phyloP scores from a whole-genome alignment of 92 coral and sea anemone species.

The Epizoanthus illoricatus region DNA sequence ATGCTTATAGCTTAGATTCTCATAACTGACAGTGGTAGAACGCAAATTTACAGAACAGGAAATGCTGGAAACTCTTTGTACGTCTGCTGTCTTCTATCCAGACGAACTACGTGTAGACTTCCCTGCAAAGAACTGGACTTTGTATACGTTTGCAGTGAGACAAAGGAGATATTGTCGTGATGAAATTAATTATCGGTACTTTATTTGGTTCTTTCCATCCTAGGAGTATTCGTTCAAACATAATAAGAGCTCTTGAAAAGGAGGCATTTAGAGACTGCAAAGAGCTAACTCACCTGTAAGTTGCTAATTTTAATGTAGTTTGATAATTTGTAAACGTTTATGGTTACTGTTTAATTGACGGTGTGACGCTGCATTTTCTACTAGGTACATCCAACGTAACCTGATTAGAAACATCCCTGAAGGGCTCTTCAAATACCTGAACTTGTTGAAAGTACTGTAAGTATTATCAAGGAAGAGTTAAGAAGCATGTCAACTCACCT shows the following conservation, averaged over 20 bases:
- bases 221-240: neutral
- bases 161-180: neutral
- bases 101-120: no score
- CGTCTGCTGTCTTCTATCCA: no score
- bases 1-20: no score
- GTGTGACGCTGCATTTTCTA: no score
- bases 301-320: neutral
- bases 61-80: no score
- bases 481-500: no score
- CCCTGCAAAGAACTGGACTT: no score
- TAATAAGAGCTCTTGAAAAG: slow-evolving; percentile 12
- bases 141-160: neutral
- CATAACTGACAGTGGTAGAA: no score
- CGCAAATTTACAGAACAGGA: no score
- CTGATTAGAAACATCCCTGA: slow-evolving; percentile 26
- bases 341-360: no score
- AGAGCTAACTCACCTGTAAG: slow-evolving; percentile 39
- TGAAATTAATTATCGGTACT: neutral
- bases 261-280: slow-evolving; percentile 25
- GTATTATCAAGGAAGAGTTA: neutral
- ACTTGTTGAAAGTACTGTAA: slow-evolving; percentile 34
- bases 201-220: neutral
- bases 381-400: slow-evolving; percentile 39
- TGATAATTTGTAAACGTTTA: neutral
- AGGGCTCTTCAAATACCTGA: slow-evolving; percentile 20